These are phyloP conservation scores for Macropodus opercularis DNA, from an alignment of 2,797 vertebrate genomes.

Conservation along the genomic window DNA sequence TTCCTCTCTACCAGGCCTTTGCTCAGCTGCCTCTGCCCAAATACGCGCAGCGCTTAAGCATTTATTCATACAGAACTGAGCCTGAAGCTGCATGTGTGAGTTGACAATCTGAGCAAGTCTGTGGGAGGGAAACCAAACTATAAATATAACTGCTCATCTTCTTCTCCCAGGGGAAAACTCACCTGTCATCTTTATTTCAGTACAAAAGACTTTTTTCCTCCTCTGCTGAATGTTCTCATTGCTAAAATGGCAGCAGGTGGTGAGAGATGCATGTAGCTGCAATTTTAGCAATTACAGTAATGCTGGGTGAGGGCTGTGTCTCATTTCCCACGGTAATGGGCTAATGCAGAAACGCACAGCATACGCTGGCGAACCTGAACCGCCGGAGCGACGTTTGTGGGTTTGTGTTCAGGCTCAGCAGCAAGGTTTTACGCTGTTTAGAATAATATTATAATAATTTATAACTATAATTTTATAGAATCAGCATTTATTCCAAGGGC, in stretches of 20 bases:
- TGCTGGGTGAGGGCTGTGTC: conserved; percentile 52
- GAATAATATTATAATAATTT: too few relatives aligned
- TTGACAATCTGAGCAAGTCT: conserved; percentile 1
- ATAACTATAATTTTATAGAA: conserved; percentile 12
- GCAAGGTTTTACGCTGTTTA: not conserved
- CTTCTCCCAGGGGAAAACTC: conserved; percentile 16
- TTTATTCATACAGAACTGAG: too few relatives aligned
- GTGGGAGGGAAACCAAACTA: conserved; percentile 8
- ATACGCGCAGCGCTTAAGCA: too few relatives aligned
- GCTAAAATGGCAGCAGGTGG: conserved; percentile 60
- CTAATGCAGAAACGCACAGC: conserved; percentile 42
- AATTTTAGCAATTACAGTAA: conserved; percentile 63
- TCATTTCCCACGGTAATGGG: conserved; percentile 52
- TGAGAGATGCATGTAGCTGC: conserved; percentile 30
- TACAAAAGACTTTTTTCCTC: not conserved
- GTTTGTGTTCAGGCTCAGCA: not conserved
- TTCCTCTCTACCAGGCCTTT: too few relatives aligned
- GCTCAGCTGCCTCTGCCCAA: too few relatives aligned
- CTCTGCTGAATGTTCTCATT: conserved; percentile 17
- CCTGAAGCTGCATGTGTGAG: too few relatives aligned
- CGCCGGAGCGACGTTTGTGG: conserved; percentile 1
- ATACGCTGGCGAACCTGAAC: conserved; percentile 52
- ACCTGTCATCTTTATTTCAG: conserved; percentile 15
- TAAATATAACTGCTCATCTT: conserved; percentile 12
- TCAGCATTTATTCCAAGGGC: conserved; percentile 23